Conservation (phyloP, 2,888 invertebrate genomes). For the Apoda limacodes region DNA sequence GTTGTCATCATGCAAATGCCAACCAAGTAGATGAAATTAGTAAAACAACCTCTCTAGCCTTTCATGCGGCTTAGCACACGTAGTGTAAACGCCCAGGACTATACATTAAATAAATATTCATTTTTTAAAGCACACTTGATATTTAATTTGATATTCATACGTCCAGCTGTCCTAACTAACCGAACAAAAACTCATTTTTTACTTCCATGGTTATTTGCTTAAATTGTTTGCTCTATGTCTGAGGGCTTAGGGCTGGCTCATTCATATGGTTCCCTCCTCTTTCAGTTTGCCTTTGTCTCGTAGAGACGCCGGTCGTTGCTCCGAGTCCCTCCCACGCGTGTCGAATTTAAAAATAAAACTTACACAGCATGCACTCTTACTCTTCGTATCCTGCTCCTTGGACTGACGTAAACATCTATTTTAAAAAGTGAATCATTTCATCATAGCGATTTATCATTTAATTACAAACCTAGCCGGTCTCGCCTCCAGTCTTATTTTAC, state of each 20-base stretch:
- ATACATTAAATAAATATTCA: too few relatives aligned
- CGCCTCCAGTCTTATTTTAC: conserved; percentile 6
- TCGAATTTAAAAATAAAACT: conserved; percentile 45
- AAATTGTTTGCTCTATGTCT: conserved; percentile 48
- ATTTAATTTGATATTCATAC: too few relatives aligned
- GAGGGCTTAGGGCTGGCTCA: conserved; percentile 39
- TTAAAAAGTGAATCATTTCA: conserved; percentile 9
- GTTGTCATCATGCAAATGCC: too few relatives aligned
- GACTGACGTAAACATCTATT: conserved; percentile 2
- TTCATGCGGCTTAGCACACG: too few relatives aligned
- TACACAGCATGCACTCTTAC: conserved; percentile 21
- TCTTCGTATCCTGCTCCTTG: conserved; percentile 25
- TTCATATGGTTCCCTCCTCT: conserved; percentile 34
- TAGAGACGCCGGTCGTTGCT: conserved; percentile 46
- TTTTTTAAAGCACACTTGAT: too few relatives aligned
- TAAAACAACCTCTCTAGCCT: too few relatives aligned
- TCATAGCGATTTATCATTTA: conserved; percentile 1
- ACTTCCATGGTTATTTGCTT: too few relatives aligned
- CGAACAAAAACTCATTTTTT: too few relatives aligned
- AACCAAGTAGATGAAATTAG: too few relatives aligned
- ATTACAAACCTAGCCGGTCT: conserved; percentile 9
- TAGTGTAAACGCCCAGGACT: too few relatives aligned
- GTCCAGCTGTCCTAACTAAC: too few relatives aligned
- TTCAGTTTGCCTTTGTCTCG: conserved; percentile 55
- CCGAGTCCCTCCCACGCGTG: conserved; percentile 29